Evolutionary conservation across 2,113 vertebrate genomes (phyloP), one percentile per base, ranked within the genome.

Genomic region (Callopanchax toddi): DNA sequence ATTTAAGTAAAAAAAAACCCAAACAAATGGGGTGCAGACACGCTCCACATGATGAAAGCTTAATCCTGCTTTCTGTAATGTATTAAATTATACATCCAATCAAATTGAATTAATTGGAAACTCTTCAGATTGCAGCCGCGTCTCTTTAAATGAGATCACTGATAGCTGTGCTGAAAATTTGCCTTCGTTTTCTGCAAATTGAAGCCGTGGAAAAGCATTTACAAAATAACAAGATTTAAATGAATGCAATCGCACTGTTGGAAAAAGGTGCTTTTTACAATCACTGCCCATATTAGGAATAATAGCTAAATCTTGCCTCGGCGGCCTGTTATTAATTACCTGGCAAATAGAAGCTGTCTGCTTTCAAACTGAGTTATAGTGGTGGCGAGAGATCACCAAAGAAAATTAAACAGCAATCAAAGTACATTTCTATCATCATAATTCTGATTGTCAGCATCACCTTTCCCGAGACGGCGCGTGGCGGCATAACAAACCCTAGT

Each of bases 361-460:
- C 87, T 89, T 73, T 85, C 67, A 83, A 74, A 73, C 42, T 78
- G 76, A 85, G 73, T 79, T 89, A 86, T 80, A 71, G 83, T 71
- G 79, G 89, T 60, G 82, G 66, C 40, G 82, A 69, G 84, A 86
- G 81, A 89, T 81, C 86, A 78, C 78, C 64, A 73, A 86, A 87
- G 86, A 93, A 94, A 94, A 94, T 93, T 92, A 94, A 90, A 89
- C 89, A 91, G 89, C 89, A 90, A 94, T 95, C 95, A 95, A 93
- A 93, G 87, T 93, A 79, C 86, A 93, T 94, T 93, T 93, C 91
- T 94, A 93, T 93, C 94, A 93, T 95, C 93, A 92, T 93, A 92
- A 91, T 89, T 94, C 89, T 93, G 92, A 95, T 93, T 91, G 90
- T 92, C 91, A 89, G 87, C 79, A 91, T 90, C 81, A 88, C 89